phyloP scores from a whole-genome alignment of 2,888 invertebrate genomes.

The Coenonympha arcania region DNA sequence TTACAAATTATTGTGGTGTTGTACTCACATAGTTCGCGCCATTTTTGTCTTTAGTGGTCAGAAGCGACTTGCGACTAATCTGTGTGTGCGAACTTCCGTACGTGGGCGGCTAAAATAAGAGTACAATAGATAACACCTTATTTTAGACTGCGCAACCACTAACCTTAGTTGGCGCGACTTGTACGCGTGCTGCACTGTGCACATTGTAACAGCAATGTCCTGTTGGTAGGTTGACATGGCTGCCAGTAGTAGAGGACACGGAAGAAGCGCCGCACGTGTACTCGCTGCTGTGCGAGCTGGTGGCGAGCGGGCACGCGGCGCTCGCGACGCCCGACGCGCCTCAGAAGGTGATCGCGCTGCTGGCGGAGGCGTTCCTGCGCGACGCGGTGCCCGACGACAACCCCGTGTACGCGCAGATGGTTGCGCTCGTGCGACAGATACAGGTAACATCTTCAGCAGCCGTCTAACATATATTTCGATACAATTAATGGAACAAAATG shows the following conservation, averaged over 20 bases:
- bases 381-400: constrained; percentile 85
- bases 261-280: constrained; percentile 98
- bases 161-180: too few relatives aligned
- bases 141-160: too few relatives aligned
- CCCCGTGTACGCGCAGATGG: constrained; percentile 84
- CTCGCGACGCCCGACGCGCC: constrained; percentile 91
- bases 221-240: constrained; percentile 83
- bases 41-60: too few relatives aligned
- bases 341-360: constrained; percentile 87
- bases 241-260: constrained; percentile 96
- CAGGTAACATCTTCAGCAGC: too few relatives aligned
- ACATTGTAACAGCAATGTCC: neutral
- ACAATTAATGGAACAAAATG: too few relatives aligned
- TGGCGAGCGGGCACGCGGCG: constrained; percentile 90
- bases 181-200: neutral
- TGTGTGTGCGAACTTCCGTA: too few relatives aligned
- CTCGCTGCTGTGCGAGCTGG: constrained; percentile 94
- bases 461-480: too few relatives aligned
- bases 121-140: too few relatives aligned
- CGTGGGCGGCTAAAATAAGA: too few relatives aligned
- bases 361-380: constrained; percentile 90
- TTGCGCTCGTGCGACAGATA: constrained; percentile 88
- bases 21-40: too few relatives aligned
- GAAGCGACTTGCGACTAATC: too few relatives aligned
- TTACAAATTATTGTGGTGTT: too few relatives aligned